Evolutionary conservation across 1,140 invertebrate species (phyloP).

Genomic region (Drosophila malerkotliana): DNA sequence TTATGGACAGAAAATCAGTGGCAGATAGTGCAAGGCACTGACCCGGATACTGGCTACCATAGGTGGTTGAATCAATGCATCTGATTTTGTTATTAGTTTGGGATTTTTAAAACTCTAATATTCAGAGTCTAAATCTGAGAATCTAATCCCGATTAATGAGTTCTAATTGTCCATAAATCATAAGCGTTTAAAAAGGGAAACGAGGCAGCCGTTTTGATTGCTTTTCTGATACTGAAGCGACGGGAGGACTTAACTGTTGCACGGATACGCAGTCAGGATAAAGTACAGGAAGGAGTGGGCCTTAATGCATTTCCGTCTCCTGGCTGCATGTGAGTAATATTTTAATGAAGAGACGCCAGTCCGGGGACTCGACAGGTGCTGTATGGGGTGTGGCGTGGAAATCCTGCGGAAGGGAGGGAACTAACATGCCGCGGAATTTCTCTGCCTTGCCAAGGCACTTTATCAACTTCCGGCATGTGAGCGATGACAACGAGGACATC

Average conservation of each 20-base stretch:
- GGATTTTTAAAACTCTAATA: too few species aligned
- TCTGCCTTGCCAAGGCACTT: conserved; percentile 68
- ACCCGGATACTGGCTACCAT: background rate
- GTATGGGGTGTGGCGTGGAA: background rate
- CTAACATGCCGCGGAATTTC: conserved; percentile 67
- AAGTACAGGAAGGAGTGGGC: conserved; percentile 20
- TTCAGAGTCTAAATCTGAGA: background rate
- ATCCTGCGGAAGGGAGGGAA: background rate
- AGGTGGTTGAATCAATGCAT: background rate
- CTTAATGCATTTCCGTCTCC: conserved; percentile 72
- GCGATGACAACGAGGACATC: conserved; percentile 56
- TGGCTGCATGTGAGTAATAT: conserved; percentile 60
- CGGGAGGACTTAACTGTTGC: conserved; percentile 26
- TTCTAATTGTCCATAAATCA: background rate
- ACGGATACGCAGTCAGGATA: conserved; percentile 21
- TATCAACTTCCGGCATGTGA: conserved; percentile 78
- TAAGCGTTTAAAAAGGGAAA: background rate
- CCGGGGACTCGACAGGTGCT: conserved; percentile 15
- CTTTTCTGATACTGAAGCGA: background rate
- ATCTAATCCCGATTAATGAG: background rate
- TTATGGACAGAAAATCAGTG: conserved; percentile 50
- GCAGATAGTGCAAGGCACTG: conserved; percentile 12
- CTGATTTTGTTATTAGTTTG: background rate
- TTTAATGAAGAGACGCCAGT: conserved; percentile 69
- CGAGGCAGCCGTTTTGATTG: conserved; percentile 4